Percentiles rank a stretch among this genome's conserved stretches.
Evolutionary conservation across 2,113 vertebrate genomes (phyloP).

Genomic region (Corythoichthys intestinalis): DNA sequence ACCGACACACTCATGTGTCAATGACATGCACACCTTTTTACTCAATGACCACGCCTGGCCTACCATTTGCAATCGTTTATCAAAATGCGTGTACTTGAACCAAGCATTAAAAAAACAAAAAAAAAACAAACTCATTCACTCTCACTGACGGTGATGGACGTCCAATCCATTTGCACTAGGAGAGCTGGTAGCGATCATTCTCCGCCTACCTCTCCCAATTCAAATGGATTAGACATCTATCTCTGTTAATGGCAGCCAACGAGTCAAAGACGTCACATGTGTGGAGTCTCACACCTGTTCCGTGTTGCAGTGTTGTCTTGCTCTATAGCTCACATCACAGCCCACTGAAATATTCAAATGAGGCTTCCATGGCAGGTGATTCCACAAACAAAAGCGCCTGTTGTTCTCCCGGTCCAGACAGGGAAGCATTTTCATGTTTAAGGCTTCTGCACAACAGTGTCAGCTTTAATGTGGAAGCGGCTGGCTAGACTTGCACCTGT

Average conservation of each 20-base stretch:
- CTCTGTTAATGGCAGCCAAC: too few relatives aligned
- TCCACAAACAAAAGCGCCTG: constrained; percentile 31
- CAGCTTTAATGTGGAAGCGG: constrained; percentile 16
- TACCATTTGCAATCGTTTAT: constrained; percentile 34
- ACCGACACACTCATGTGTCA: constrained; percentile 10
- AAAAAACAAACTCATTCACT: too few relatives aligned
- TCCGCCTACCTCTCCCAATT: too few relatives aligned
- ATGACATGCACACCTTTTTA: constrained; percentile 36
- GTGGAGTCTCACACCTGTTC: constrained; percentile 65
- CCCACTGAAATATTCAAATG: constrained; percentile 40
- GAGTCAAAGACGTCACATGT: neutral
- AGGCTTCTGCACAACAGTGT: constrained; percentile 21
- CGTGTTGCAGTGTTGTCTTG: constrained; percentile 60
- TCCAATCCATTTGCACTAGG: too few relatives aligned
- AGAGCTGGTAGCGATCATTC: too few relatives aligned
- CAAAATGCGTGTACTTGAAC: neutral
- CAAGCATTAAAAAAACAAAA: too few relatives aligned
- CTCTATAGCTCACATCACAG: neutral
- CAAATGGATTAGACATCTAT: too few relatives aligned
- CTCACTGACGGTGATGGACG: too few relatives aligned
- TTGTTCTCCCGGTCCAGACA: constrained; percentile 26
- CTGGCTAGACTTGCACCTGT: constrained; percentile 31
- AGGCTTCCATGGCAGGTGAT: constrained; percentile 28
- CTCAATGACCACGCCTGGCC: constrained; percentile 66
- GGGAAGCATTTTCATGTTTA: constrained; percentile 13